Percentiles rank a stretch among this genome's conserved stretches.
phyloP scores from a whole-genome alignment of 1,140 invertebrate genomes.

The Hesperophylax magnus region DNA sequence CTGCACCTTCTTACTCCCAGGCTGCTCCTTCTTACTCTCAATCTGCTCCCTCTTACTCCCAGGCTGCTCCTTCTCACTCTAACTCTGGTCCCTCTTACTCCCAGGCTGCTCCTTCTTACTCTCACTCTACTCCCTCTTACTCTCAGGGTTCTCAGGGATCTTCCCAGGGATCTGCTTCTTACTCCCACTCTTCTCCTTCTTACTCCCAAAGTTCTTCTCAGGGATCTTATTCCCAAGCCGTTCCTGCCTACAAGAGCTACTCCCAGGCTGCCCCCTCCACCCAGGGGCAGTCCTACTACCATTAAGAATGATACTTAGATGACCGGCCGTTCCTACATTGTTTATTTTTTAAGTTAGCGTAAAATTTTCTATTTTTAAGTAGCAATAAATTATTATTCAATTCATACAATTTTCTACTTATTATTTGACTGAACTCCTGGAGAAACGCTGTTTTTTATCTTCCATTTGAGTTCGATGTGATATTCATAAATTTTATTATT shows the following conservation, averaged over 20 bases:
- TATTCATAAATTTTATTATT: no score
- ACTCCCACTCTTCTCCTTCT: slow-evolving; percentile 44
- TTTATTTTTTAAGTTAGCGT: slow-evolving; percentile 37
- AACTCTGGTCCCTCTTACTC: slow-evolving; percentile 15
- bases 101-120: slow-evolving; percentile 16
- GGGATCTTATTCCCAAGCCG: slow-evolving; percentile 32
- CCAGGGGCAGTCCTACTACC: slow-evolving; percentile 51
- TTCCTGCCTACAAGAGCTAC: slow-evolving; percentile 29
- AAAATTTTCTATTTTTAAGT: slow-evolving; percentile 47
- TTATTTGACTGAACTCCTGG: no score
- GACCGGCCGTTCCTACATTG: slow-evolving; percentile 13
- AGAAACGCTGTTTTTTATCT: no score
- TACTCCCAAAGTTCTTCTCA: slow-evolving; percentile 6
- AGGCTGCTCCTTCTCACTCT: slow-evolving; percentile 39
- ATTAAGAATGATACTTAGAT: slow-evolving; percentile 21
- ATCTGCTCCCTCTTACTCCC: slow-evolving; percentile 21
- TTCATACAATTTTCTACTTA: no score
- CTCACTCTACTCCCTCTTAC: slow-evolving; percentile 26
- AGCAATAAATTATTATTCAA: slow-evolving; percentile 10
- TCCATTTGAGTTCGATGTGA: no score
- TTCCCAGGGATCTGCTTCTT: background rate
- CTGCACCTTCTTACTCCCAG: slow-evolving; percentile 10
- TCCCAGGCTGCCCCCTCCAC: slow-evolving; percentile 22
- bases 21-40: no score
- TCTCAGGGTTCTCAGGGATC: slow-evolving; percentile 24